A percentile compares a stretch with the other conserved stretches of the same genome.
Conservation (phyloP, 2,113 vertebrate genomes). For the Misgurnus anguillicaudatus region DNA sequence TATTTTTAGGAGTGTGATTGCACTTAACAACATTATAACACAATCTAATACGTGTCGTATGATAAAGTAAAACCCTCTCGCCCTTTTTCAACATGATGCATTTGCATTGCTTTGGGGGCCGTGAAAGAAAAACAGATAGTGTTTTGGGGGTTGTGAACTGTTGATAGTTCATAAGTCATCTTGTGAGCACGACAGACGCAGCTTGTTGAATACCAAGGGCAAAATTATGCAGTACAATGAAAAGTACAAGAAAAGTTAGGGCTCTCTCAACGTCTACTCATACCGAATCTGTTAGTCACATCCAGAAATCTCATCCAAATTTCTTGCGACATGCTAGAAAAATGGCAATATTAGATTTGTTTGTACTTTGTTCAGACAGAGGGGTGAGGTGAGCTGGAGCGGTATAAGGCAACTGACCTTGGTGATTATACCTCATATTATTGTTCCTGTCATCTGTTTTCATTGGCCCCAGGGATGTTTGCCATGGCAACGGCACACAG, state of each 20-base stretch:
- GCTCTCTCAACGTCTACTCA: constrained; percentile 89
- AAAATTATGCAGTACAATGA: constrained; percentile 79
- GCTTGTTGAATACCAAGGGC: constrained; percentile 87
- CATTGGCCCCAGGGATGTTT: constrained; percentile 88
- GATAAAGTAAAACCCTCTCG: constrained; percentile 57
- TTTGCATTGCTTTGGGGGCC: constrained; percentile 76
- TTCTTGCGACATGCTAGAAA: constrained; percentile 85
- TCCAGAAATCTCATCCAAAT: constrained; percentile 88
- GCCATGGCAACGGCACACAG: constrained; percentile 91
- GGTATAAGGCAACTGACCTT: constrained; percentile 71
- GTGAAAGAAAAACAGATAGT: constrained; percentile 90
- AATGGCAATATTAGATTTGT: constrained; percentile 92
- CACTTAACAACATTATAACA: background rate
- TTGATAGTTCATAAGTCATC: constrained; percentile 99
- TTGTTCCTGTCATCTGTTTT: constrained; percentile 92
- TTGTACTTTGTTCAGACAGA: constrained; percentile 85
- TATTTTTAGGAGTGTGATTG: background rate
- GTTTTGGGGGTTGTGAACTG: constrained; percentile 96
- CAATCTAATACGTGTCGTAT: constrained; percentile 31
- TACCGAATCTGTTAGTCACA: constrained; percentile 85
- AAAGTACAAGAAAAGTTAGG: constrained; percentile 72
- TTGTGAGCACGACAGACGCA: constrained; percentile 91
- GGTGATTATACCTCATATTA: constrained; percentile 77
- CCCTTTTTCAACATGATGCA: constrained; percentile 46
- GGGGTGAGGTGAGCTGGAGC: constrained; percentile 65